Evolutionary conservation across 2,888 invertebrate genomes (phyloP), one percentile per base, ranked within the genome.

Genomic region (Pasiphila rectangulata): DNA sequence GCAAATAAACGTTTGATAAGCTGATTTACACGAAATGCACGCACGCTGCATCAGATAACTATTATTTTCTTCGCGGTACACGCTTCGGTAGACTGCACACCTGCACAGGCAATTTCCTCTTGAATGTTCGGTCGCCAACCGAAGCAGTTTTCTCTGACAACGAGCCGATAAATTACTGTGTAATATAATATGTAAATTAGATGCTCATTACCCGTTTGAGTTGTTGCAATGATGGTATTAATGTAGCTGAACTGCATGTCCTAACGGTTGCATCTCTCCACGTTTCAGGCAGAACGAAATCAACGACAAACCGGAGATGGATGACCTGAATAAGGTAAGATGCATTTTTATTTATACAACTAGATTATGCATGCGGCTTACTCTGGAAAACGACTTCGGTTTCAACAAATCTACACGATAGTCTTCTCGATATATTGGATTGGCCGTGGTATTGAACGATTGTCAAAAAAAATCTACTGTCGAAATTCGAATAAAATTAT

Each of bases 51-150:
- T 61, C 61, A 59, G 63, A 60, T 63, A 54, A 60, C 59, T 65
- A 69, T 67, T 45, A 70, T 75, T 72, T 68, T 69, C 62, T 70
- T 76, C 75, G 57, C 55, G 50, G 63, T 69, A 66, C 69, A 75
- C 72, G 77, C 72, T 61, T 68, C 75, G 80, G 72, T 76, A 79
- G 69, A 78, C 70, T 32, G 32, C 32, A 17, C 32, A 16, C 17
- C 64, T n/a, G 79, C 70, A 64, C 79, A 78, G 63, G 74, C 72
- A 69, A 75, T 75, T 78, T 72, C 75, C 72, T 76, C 68, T n/a
- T 75, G 70, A 72, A 71, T 70, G 73, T 77, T 72, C 74, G 67
- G 67, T 70, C 65, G 69, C 63, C 63, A 67, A 67, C 58, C 55
- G 55, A 59, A 56, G 59, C 64, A 55, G 75, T 75, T 80, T 74